Evolutionary conservation across 53 echinoderm and acorn worm genomes (phyloP).

Genomic region (Holothuria leucospilota): DNA sequence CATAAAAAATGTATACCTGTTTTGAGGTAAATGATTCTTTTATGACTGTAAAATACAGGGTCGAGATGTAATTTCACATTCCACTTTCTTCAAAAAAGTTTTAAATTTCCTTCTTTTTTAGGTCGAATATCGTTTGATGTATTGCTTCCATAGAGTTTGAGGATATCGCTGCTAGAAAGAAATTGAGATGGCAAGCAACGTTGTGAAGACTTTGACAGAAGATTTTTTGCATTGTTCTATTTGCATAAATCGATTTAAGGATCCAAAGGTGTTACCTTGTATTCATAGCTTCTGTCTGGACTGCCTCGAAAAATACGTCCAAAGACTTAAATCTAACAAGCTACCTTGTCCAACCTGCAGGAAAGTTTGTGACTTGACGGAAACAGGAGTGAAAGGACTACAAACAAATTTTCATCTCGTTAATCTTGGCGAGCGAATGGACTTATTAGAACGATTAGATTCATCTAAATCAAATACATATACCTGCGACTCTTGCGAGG

Average conservation of each 20-base stretch:
- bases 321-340: not conserved
- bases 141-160: too few species aligned
- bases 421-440: slow-evolving; percentile 12
- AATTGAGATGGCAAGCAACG: too few species aligned
- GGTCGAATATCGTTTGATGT: too few species aligned
- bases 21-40: too few species aligned
- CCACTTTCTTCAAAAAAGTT: too few species aligned
- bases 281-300: slow-evolving; percentile 26
- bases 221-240: slow-evolving; percentile 22
- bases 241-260: slow-evolving; percentile 11
- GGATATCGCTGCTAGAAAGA: too few species aligned
- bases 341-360: slow-evolving; percentile 30
- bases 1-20: too few species aligned
- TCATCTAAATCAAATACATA: not conserved
- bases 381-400: slow-evolving; percentile 25
- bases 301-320: slow-evolving; percentile 14
- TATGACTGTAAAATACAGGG: too few species aligned
- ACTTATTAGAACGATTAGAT: not conserved
- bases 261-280: slow-evolving; percentile 26
- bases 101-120: too few species aligned
- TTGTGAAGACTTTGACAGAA: not conserved
- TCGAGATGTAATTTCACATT: too few species aligned
- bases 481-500: slow-evolving; percentile 15
- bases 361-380: not conserved
- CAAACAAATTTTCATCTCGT: slow-evolving; percentile 27